phyloP scores from a whole-genome alignment of 1,140 invertebrate species.

The Zaprionus nigranus region DNA sequence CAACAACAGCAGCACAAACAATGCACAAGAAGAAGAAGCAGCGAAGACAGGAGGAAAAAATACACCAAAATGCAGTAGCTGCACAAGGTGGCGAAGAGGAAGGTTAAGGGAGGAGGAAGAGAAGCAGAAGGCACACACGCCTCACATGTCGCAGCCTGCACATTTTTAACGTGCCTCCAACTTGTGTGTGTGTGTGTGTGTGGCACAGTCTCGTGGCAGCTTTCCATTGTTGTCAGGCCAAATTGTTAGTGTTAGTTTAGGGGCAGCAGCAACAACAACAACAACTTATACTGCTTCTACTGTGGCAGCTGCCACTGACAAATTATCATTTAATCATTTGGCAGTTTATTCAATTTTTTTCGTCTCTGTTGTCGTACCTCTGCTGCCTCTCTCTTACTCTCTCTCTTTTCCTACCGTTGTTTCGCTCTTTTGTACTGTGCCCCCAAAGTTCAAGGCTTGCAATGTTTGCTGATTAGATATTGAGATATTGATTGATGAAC shows the following conservation, averaged over 20 bases:
- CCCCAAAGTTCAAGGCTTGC: slow-evolving; percentile 47
- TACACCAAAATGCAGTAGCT: slow-evolving; percentile 46
- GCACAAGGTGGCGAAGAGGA: neutral
- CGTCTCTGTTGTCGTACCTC: neutral
- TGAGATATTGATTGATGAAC: slow-evolving; percentile 37
- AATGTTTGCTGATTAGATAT: slow-evolving; percentile 40
- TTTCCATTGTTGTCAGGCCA: slow-evolving; percentile 40
- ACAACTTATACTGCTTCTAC: neutral
- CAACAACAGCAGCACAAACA: slow-evolving; percentile 9
- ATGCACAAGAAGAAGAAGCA: neutral
- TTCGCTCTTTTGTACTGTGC: too few species aligned
- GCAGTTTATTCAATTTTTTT: slow-evolving; percentile 39
- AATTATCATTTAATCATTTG: slow-evolving; percentile 78
- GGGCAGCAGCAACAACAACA: slow-evolving; percentile 5
- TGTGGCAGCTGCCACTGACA: slow-evolving; percentile 58
- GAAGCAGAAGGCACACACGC: neutral
- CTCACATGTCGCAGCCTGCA: slow-evolving; percentile 20
- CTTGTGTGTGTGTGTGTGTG: slow-evolving; percentile 4
- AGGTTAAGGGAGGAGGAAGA: neutral
- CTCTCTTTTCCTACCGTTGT: neutral
- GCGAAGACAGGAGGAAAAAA: neutral
- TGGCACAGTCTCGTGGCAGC: slow-evolving; percentile 12
- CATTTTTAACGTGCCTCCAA: slow-evolving; percentile 36
- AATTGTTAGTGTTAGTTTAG: slow-evolving; percentile 65
- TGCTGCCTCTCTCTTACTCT: neutral